Evolutionary conservation across 2,113 vertebrate species (phyloP).

Genomic region (Lamprotornis superbus): DNA sequence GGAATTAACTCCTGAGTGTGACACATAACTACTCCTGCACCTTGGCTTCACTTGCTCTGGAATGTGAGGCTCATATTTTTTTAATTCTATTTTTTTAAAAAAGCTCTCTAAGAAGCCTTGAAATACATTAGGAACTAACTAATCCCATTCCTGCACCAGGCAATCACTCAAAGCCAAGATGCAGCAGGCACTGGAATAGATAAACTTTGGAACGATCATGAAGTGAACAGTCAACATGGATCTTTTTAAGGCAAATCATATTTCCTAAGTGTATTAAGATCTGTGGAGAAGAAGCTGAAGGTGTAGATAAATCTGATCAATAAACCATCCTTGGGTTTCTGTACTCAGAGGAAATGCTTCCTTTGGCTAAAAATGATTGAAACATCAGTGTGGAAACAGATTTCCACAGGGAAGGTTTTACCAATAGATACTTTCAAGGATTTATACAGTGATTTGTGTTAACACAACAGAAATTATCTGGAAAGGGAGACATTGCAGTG

Average conservation of each 20-base stretch:
- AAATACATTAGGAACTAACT: accelerated
- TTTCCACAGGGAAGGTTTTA: neutral
- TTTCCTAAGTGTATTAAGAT: neutral
- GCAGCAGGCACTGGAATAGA: neutral
- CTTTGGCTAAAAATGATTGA: neutral
- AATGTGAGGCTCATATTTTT: neutral
- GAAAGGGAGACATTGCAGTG: neutral
- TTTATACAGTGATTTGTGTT: neutral
- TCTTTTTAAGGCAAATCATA: neutral
- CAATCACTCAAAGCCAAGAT: neutral
- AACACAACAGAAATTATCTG: neutral
- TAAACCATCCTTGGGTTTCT: neutral
- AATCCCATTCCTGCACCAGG: neutral
- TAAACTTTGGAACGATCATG: neutral
- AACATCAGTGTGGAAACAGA: neutral
- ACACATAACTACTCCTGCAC: accelerated
- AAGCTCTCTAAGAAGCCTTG: neutral
- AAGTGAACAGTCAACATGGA: neutral
- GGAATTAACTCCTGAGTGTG: neutral
- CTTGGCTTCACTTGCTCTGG: neutral
- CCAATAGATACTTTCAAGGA: neutral
- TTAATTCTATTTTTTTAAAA: neutral
- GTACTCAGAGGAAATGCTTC: neutral
- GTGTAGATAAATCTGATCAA: neutral
- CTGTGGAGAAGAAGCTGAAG: neutral